Evolutionary conservation across 2,888 invertebrate genomes (phyloP).

Genomic region (Volucella inanis): DNA sequence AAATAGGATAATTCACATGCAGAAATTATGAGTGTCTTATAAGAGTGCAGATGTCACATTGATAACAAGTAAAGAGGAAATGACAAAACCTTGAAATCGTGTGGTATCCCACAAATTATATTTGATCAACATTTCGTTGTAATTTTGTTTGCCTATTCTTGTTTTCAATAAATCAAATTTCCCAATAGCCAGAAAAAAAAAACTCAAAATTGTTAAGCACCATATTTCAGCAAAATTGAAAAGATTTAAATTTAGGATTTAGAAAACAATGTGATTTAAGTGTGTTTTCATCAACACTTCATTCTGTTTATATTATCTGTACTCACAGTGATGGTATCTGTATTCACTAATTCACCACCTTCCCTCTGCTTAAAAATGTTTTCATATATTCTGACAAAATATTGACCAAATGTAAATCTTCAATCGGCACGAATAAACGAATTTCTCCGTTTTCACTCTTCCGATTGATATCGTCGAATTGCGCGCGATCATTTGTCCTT

Average conservation of each 20-base stretch:
- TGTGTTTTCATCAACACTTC: conserved; percentile 39
- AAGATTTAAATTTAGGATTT: conserved; percentile 39
- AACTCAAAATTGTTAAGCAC: neutral
- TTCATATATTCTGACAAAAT: conserved; percentile 19
- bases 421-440: conserved; percentile 27
- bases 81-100: too few species aligned
- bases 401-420: conserved; percentile 43
- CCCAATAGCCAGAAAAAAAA: conserved; percentile 4
- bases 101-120: too few species aligned
- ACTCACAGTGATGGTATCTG: too few species aligned
- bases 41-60: too few species aligned
- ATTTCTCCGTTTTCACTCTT: conserved; percentile 5
- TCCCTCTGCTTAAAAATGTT: too few species aligned
- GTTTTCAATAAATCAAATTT: neutral
- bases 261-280: conserved; percentile 33
- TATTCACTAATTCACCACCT: too few species aligned
- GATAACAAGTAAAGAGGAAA: too few species aligned
- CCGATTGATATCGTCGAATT: conserved; percentile 16
- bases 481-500: conserved; percentile 41
- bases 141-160: neutral
- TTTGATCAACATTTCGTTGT: too few species aligned
- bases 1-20: too few species aligned
- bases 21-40: too few species aligned
- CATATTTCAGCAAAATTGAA: neutral
- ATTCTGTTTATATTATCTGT: neutral